A percentile compares a stretch with the other conserved stretches of the same genome.
Conservation (phyloP, 2,888 invertebrate species). For the Dasypolia templi region DNA sequence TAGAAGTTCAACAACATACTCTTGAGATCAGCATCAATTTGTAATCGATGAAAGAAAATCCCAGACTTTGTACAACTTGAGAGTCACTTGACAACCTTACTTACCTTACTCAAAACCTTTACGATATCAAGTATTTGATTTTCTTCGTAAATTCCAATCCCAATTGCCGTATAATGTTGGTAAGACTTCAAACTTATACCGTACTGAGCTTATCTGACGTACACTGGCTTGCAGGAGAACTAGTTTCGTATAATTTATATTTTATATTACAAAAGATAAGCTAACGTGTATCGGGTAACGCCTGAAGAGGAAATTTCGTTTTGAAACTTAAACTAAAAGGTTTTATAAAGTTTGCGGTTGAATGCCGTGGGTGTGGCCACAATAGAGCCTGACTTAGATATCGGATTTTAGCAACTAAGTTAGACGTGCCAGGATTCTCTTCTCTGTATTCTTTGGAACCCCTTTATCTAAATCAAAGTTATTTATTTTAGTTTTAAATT, state of each 20-base stretch:
- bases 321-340: constrained; percentile 64
- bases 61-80: constrained; percentile 46
- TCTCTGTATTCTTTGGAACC: constrained; percentile 29
- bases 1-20: constrained; percentile 27
- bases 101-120: constrained; percentile 51
- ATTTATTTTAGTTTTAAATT: constrained; percentile 47
- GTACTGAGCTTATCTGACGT: constrained; percentile 70
- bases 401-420: constrained; percentile 62
- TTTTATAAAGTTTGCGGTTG: constrained; percentile 63
- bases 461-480: constrained; percentile 37
- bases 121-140: constrained; percentile 66
- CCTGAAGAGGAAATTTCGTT: constrained; percentile 64
- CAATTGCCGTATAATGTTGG: constrained; percentile 66
- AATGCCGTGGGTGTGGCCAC: constrained; percentile 52
- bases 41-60: constrained; percentile 45
- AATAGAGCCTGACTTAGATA: constrained; percentile 57
- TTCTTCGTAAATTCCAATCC: constrained; percentile 65
- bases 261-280: constrained; percentile 74
- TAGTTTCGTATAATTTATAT: constrained; percentile 73
- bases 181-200: constrained; percentile 71
- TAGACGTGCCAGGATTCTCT: constrained; percentile 41
- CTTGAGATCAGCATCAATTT: constrained; percentile 52
- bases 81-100: constrained; percentile 39
- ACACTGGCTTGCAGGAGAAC: constrained; percentile 61
- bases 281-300: constrained; percentile 66